Conservation (phyloP, 2,113 vertebrate species). For the Lontra canadensis region DNA sequence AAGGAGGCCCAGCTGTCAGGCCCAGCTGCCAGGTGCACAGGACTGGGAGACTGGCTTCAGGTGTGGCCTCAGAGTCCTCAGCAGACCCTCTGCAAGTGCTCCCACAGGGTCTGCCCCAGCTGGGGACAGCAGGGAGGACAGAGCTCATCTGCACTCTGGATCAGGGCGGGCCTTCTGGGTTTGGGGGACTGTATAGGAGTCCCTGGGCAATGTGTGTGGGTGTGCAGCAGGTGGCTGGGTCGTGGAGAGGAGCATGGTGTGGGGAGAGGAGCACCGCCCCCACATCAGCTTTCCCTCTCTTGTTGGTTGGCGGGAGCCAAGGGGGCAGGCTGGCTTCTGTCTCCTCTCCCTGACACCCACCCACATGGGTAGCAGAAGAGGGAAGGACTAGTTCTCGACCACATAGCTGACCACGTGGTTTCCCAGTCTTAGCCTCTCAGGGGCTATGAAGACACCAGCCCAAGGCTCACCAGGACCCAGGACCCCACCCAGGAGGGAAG, state of each 20-base stretch:
- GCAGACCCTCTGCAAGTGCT: not conserved
- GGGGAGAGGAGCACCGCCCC: not conserved
- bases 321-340: not conserved
- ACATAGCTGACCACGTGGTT: not conserved
- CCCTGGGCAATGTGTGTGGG: not conserved
- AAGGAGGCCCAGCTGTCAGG: not conserved
- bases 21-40: not conserved
- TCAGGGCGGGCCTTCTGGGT: not conserved
- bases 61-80: not conserved
- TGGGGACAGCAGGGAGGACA: not conserved
- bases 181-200: not conserved
- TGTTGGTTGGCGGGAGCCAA: not conserved
- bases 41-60: not conserved
- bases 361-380: not conserved
- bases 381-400: not conserved
- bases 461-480: accelerated
- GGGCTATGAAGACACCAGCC: not conserved
- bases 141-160: not conserved
- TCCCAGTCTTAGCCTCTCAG: not conserved
- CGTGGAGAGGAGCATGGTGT: too few relatives aligned
- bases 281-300: not conserved
- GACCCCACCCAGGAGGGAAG: not conserved
- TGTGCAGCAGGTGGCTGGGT: accelerated
- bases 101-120: not conserved
- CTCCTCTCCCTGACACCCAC: not conserved